These are phyloP conservation scores for Aphodius granarius DNA, from an alignment of 2,888 invertebrate genomes.

Conservation along the genomic window DNA sequence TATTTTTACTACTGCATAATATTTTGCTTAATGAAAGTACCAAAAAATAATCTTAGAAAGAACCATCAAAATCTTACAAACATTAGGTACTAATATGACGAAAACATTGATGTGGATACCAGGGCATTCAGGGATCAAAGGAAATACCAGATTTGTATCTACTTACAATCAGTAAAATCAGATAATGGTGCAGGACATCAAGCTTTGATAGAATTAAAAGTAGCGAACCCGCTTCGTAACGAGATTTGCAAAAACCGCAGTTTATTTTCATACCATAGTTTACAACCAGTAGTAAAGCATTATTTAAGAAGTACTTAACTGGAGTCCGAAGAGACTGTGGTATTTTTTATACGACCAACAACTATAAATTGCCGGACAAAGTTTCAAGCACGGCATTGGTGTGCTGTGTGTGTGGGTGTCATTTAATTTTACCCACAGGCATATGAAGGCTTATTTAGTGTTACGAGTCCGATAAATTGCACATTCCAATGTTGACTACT, in stretches of 20 bases:
- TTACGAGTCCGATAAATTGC: constrained; percentile 26
- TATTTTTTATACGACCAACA: not conserved
- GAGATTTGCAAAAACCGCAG: not conserved
- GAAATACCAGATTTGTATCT: not conserved
- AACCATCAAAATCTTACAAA: no score
- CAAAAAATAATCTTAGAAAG: no score
- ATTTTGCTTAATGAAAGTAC: no score
- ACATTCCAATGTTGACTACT: constrained; percentile 24
- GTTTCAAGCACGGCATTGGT: constrained; percentile 1
- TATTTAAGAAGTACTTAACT: constrained; percentile 9
- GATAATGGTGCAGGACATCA: not conserved
- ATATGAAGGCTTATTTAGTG: constrained; percentile 24
- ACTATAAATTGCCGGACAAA: not conserved
- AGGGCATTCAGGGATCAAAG: no score
- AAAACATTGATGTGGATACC: no score
- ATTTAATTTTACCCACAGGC: constrained; percentile 25
- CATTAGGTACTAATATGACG: no score
- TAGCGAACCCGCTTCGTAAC: not conserved
- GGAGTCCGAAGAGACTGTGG: not conserved
- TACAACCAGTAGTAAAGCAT: constrained; percentile 7
- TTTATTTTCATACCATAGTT: constrained; percentile 9
- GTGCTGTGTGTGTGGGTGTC: constrained; percentile 24
- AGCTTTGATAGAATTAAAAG: constrained; percentile 4
- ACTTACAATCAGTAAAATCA: not conserved
- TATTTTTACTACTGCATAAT: no score